Conservation (phyloP, 2,888 invertebrate species). For the Gryllus longicercus region DNA sequence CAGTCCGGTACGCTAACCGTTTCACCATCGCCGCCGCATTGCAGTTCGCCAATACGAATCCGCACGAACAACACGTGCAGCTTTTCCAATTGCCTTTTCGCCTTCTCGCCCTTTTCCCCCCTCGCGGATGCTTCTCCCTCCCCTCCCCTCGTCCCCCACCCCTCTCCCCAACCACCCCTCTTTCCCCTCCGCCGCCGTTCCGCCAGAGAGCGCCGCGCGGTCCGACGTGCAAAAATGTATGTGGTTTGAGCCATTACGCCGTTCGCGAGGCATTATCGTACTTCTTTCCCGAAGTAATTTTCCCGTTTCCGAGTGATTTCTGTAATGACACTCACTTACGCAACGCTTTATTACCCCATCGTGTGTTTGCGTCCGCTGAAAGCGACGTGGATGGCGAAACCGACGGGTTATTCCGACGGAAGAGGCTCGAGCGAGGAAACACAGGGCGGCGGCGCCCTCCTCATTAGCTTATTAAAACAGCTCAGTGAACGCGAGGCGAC, state of each 20-base stretch:
- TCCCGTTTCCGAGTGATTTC: conserved; percentile 4
- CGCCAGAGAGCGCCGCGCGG: not conserved
- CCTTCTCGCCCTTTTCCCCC: too few relatives aligned
- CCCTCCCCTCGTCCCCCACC: not conserved
- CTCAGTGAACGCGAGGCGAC: too few relatives aligned
- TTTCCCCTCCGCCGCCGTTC: not conserved
- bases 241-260: not conserved
- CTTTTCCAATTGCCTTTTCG: too few relatives aligned
- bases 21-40: too few relatives aligned
- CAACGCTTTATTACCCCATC: not conserved
- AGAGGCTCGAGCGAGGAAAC: too few relatives aligned
- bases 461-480: too few relatives aligned
- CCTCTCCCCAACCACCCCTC: not conserved
- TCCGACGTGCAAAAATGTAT: not conserved
- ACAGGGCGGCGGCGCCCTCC: too few relatives aligned
- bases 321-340: conserved; percentile 9
- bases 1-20: too few relatives aligned
- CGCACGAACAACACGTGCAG: too few relatives aligned
- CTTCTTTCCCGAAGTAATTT: not conserved
- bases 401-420: not conserved
- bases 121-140: too few relatives aligned
- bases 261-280: not conserved
- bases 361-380: not conserved
- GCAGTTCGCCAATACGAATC: too few relatives aligned
- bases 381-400: not conserved